Base-by-base conservation (phyloP, 2,888 invertebrate species). In the Eustalomyia histrio region DNA sequence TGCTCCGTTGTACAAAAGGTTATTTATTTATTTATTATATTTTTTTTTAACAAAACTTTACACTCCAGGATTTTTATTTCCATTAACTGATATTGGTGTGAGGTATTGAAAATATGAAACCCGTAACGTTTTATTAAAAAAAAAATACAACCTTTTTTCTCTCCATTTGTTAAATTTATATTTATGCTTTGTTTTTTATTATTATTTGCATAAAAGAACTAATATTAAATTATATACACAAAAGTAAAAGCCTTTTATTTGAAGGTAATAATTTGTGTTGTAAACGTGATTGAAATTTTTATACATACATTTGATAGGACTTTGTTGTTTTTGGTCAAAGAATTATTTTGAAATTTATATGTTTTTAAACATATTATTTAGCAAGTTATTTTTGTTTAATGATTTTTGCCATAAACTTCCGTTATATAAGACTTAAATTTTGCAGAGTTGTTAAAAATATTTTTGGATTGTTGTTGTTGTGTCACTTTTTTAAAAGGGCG, bases 211-310 rank as follows among this genome's bases (percentile, higher is more conserved):
- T 6, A 39, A 63, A 21, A 39, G 21, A 16, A 14, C n/a, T 14
- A 47, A 33, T 63, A 57, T 79, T 67, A 68, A 72, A 73, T 76
- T 73, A 60, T 35, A 74, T 47, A 65, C 10, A 61, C 10, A 21
- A 64, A 53, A 18, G 21, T 43, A 60, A 35, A 12, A 69, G 65
- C 39, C 60, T 43, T 72, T 74, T 43, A 52, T 60, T 50, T 35
- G n/a, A 73, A 68, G 53, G 53, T 55, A 80, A 69, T 73, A 71
- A 78, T 68, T 82, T 79, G 60, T 55, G 74, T 21, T 47, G 18
- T 29, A 71, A 75, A 79, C 81, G 81, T 79, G 81, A 57, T 63
- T 68, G 58, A 71, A 76, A 76, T 76, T 65, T 69, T 71, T 68
- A 14, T 64, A 55, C 12, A n/a, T n/a, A 29, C 29, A 4, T n/a